These are phyloP conservation scores for Poecile montanus DNA, from an alignment of 2,797 vertebrate species.

Conservation along the genomic window DNA sequence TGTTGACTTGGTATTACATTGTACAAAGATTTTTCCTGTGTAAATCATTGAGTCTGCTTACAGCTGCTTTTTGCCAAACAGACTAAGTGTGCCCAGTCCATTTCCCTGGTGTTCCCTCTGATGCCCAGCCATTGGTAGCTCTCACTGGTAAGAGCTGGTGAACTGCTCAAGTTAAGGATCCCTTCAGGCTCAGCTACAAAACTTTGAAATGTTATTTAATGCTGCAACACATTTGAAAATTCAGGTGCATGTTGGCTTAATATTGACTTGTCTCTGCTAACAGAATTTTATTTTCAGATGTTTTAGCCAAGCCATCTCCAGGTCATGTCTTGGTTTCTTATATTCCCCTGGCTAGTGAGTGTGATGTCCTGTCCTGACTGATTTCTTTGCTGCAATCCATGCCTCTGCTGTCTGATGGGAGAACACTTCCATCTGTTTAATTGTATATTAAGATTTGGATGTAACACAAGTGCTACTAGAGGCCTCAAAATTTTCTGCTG, in stretches of 20 bases:
- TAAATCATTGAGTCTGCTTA: neutral
- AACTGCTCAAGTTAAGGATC: neutral
- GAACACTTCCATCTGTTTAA: neutral
- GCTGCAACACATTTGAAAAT: neutral
- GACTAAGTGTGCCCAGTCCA: neutral
- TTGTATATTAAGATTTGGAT: neutral
- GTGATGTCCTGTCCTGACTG: neutral
- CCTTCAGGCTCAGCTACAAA: neutral
- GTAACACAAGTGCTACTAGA: neutral
- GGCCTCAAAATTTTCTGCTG: neutral
- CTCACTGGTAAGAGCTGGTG: neutral
- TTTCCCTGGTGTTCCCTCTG: neutral
- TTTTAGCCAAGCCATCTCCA: neutral
- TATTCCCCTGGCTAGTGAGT: neutral
- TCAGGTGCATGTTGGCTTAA: neutral
- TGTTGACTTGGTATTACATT: neutral
- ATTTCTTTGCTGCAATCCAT: rapidly evolving
- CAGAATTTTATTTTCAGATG: neutral
- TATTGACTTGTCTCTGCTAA: neutral
- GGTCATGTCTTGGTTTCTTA: neutral
- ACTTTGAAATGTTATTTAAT: neutral
- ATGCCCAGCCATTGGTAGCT: neutral
- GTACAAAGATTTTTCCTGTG: neutral
- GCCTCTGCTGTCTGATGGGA: neutral
- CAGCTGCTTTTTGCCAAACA: neutral